Percentiles rank a stretch among this genome's conserved stretches.
Evolutionary conservation across 2,888 invertebrate genomes (phyloP).

Genomic region (Frankliniella intonsa): DNA sequence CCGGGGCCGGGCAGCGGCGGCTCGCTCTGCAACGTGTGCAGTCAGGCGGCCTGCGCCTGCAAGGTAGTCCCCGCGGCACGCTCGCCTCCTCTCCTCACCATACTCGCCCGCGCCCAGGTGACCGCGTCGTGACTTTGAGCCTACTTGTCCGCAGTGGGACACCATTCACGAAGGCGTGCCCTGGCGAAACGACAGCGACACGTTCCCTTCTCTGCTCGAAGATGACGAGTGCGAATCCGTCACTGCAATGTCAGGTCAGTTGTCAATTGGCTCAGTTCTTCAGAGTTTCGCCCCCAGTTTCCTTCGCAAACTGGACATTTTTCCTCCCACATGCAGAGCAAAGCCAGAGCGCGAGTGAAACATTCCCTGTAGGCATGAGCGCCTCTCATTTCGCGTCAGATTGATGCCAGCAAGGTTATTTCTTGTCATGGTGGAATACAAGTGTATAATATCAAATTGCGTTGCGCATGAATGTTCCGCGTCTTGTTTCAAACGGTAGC

Average conservation of each 20-base stretch:
- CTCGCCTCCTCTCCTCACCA: background rate
- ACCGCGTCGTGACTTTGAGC: background rate
- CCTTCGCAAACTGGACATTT: background rate
- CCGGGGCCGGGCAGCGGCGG: background rate
- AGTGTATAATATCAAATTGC: background rate
- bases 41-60: background rate
- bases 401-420: background rate
- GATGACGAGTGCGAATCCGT: background rate
- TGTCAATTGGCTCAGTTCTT: background rate
- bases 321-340: background rate
- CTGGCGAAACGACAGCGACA: conserved; percentile 1
- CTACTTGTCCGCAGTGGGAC: background rate
- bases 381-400: background rate
- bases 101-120: background rate
- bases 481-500: background rate
- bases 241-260: background rate
- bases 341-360: background rate
- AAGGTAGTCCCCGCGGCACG: background rate
- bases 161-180: background rate
- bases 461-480: background rate
- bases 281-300: background rate
- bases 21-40: background rate
- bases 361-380: background rate
- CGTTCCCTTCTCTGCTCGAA: background rate
- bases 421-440: background rate